Conservation (phyloP, 2,888 invertebrate species). For the Mesorhabditis spiculigera region DNA sequence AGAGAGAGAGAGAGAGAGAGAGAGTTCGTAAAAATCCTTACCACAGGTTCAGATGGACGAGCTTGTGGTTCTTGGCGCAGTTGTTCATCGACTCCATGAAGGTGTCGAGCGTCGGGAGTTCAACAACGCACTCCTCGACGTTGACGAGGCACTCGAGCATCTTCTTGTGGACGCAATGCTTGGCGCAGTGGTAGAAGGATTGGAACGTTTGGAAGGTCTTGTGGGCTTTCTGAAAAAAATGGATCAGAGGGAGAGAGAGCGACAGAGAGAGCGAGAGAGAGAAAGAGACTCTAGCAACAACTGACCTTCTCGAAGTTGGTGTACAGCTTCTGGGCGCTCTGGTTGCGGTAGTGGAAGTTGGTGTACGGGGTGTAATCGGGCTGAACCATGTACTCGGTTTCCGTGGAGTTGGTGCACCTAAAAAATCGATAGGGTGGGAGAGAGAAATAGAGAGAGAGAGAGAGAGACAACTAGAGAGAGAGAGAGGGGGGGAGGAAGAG, state of each 20-base stretch:
- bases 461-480: too few relatives aligned
- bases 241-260: background rate
- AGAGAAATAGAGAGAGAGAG: too few relatives aligned
- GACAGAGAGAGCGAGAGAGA: background rate
- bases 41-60: slow-evolving; percentile 2
- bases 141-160: background rate
- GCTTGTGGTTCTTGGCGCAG: background rate
- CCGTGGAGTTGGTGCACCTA: background rate
- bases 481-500: too few relatives aligned
- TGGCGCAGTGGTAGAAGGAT: background rate
- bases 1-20: too few relatives aligned
- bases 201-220: slow-evolving; percentile 1
- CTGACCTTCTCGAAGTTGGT: background rate
- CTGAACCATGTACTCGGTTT: background rate
- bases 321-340: background rate
- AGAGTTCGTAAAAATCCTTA: background rate
- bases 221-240: background rate
- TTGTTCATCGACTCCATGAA: background rate
- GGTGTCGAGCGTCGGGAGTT: background rate
- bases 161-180: slow-evolving; percentile 1
- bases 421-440: background rate
- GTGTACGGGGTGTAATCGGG: background rate
- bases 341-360: slow-evolving; percentile 1
- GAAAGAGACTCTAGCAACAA: background rate
- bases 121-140: background rate